Evolutionary conservation across 2,888 invertebrate species (phyloP), one percentile per base, ranked within the genome.

Genomic region (Drosophila rellima): DNA sequence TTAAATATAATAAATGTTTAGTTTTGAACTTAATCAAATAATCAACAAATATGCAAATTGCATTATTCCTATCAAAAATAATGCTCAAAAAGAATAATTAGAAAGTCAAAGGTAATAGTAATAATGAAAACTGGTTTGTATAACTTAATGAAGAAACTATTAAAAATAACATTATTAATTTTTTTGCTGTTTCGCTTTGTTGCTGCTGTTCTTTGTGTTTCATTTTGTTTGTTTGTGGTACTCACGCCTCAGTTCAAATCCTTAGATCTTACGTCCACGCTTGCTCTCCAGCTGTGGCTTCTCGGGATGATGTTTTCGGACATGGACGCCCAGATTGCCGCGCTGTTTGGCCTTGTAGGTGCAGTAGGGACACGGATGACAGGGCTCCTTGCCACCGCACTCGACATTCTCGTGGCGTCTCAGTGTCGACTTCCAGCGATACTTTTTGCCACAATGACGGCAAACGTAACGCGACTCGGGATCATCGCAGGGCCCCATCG

Each of bases 341-440:
- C 96, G 94, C 91, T 96, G 96, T 90, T 96, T 96, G 71, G 96
- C 96, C 87, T 94, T 94, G 93, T 96, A 96, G 20, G 95, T 94
- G 93, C 96, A 97, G 91, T 95, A 95, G 11, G 96, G 96, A 88
- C 97, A 97, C 74, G 96, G 95, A 93, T 96, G 96, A 72, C 95
- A 94, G 0, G 96, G 96, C 74, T 96, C 95, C 91, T 96, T 97
- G 74, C 96, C 96, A 45, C 96, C 96, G 92, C 96, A 96, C 92
- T 96, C 96, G 71, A 96, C 96, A 93, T 95, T 96, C 92, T 96
- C 96, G 93, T 97, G 97, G 4, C 96, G 94, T 11, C 96, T 94
- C 93, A 96, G 94, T 67, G 96, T 96, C 52, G 96, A 96, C 93
- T 96, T 97, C 96, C 97, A 97, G 86, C 96, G 95, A 92, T 97